Evolutionary conservation across 1,140 invertebrate species (phyloP).

Genomic region (Drosophila tristis): DNA sequence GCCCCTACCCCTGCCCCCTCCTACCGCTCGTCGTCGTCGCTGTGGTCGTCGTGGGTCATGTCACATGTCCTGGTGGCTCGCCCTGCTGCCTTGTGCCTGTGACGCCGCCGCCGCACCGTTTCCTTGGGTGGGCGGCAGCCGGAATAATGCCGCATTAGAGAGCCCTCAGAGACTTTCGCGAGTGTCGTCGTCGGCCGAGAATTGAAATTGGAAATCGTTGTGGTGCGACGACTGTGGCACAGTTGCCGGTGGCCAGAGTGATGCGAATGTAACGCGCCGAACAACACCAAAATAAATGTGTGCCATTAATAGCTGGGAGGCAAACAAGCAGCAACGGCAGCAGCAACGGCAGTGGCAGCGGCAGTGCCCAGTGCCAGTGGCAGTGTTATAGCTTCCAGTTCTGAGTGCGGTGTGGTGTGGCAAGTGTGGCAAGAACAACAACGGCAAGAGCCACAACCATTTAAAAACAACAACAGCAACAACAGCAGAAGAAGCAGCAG

Average conservation of each 20-base stretch:
- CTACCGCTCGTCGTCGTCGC: too few species aligned
- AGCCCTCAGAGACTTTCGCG: too few species aligned
- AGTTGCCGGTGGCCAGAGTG: constrained; percentile 6
- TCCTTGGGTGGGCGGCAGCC: too few species aligned
- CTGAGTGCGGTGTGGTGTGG: background rate
- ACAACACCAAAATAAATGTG: constrained; percentile 57
- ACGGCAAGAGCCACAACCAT: constrained; percentile 19
- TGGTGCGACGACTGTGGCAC: background rate
- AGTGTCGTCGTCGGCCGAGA: too few species aligned
- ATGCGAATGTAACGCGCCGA: background rate
- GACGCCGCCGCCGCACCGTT: too few species aligned
- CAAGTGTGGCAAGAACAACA: constrained; percentile 14
- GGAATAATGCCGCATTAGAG: too few species aligned
- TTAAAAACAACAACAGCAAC: constrained; percentile 21
- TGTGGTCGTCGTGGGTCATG: too few species aligned
- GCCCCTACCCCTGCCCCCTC: too few species aligned
- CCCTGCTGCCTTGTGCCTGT: too few species aligned
- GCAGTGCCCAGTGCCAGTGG: constrained; percentile 15
- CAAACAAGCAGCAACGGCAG: constrained; percentile 16
- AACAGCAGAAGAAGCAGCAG: constrained; percentile 5
- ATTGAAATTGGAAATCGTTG: too few species aligned
- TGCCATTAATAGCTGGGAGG: constrained; percentile 35
- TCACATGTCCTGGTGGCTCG: too few species aligned
- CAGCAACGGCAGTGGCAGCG: constrained; percentile 35
- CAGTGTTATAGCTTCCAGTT: constrained; percentile 1